Conservation (phyloP, 2,113 vertebrate species). For the Ivindomyrus marchei region DNA sequence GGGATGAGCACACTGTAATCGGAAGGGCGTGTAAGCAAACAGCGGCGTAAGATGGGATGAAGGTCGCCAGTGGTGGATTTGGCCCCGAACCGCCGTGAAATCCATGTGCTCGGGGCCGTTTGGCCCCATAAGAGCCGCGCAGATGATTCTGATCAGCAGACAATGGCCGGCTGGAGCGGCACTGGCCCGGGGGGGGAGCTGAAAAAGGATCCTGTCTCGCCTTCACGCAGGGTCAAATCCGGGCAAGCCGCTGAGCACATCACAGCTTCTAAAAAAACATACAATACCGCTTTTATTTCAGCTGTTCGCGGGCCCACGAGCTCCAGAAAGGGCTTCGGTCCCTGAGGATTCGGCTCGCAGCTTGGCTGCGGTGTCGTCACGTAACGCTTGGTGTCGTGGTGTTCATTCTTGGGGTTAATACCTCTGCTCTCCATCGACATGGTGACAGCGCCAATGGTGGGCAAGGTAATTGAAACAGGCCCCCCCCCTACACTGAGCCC, state of each 20-base stretch:
- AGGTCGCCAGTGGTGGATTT: not conserved
- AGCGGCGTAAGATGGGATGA: not conserved
- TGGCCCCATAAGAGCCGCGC: not conserved
- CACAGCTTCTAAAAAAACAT: not conserved
- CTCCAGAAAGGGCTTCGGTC: not conserved
- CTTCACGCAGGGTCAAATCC: not conserved
- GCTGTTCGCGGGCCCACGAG: not conserved
- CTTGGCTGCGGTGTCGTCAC: not conserved
- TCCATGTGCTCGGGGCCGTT: not conserved
- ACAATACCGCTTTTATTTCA: not conserved
- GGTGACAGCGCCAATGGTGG: not conserved
- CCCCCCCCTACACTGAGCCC: not conserved
- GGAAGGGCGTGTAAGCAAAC: not conserved
- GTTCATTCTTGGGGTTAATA: not conserved
- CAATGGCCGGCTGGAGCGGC: not conserved
- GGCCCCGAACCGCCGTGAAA: not conserved
- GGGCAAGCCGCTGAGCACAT: not conserved
- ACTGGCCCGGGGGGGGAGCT: not conserved
- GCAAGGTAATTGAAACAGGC: not conserved
- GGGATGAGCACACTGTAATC: not conserved
- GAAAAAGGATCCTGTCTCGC: not conserved
- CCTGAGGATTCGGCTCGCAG: not conserved
- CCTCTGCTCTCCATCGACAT: not conserved
- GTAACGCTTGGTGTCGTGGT: not conserved
- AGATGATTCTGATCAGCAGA: not conserved